Base-by-base conservation (phyloP, 1,140 invertebrate genomes). In the Drosophila orosa region DNA sequence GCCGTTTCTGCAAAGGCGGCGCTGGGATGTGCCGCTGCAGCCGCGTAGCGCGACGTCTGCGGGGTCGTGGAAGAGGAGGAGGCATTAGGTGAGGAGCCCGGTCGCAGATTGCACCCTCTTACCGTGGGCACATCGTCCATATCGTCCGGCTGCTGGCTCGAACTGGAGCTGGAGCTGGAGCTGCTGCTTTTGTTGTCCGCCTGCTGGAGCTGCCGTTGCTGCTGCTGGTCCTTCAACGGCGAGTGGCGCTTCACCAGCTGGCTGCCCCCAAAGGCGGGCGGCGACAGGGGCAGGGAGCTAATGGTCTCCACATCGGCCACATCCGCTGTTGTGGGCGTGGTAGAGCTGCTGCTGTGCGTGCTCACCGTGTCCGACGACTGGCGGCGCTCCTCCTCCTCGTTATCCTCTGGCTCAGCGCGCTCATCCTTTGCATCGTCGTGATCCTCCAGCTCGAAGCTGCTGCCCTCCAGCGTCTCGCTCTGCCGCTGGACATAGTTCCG, bases 271-370 rank as follows among this genome's bases (percentile, higher is more conserved):
- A 50, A 77, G 65, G 39, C 33, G 17, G 78, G 71, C 2, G 83
- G 83, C 19, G 81, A 85, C 5, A 84, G 59, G 3, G 83, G 71
- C 50, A 87, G 37, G 12, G 83, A 87, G 44, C 42, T 89, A 19
- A 90, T 69, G 19, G 84, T 90, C 47, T 65, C 73, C 47, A 90
- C 79, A 74, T 91, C 90, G 7, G 90, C 90, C 39, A 91, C 90
- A 68, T 91, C 90, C 8, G 85, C 90, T n/a, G 90, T 91, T 12
- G 90, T 91, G 12, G 90, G 90, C 29, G 90, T 87, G 17, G 90
- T 85, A 12, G 90, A 91, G 17, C 82, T 91, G 67, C 71, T 90
- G 56, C 84, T 89, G 45, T 67, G 77, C 25, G 80, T 90, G 63
- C 90, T 86, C 42, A 77, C 67, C 7, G 80, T 90, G 22, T 90